Base-by-base conservation (phyloP, 2,113 vertebrate genomes). In the Edolisoma coerulescens region DNA sequence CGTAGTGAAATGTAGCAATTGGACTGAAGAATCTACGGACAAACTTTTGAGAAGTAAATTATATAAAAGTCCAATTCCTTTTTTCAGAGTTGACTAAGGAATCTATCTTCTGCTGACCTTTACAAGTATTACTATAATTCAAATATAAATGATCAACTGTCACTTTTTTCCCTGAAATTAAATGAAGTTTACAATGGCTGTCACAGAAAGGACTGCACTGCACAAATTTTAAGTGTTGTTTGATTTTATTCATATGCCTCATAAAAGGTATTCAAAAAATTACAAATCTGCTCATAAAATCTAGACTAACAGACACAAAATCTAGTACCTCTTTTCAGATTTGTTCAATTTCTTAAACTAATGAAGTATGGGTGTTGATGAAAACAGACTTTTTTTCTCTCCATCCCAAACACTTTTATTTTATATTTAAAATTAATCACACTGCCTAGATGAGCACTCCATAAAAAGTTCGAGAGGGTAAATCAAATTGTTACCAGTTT, bases 211-310 rank as follows among this genome's bases (percentile, higher is more conserved):
- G 59, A 61, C 60, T 65, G 79, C 64, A 70, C 42, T 73, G 74
- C 33, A 26, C 28, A 90, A 86, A 42, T 67, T 39, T 63, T 91
- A 85, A 84, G 69, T 50, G 26, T 13, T 79, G 32, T 93, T 83
- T 84, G 49, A 88, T 92, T 97, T 96, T 91, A 94, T 89, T 89
- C 35, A 6, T 27, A 49, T 44, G 13, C 23, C 47, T 96, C 80
- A 87, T 89, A 93, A 94, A 93, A 93, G 30, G 41, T 56, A 96
- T 87, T 94, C 92, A 17, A 83, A 95, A 77, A 89, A 45, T 50
- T 91, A 92, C 41, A 97, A 79, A 87, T 77, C 44, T 97, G 61
- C 73, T 69, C 90, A 77, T 75, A 87, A 94, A 92, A 96, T 73
- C 11, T 27, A 96, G 70, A 84, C 35, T 87, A 86, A 9, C 50